Evolutionary conservation across 2,797 vertebrate species (phyloP).

Genomic region (Coilia nasus): DNA sequence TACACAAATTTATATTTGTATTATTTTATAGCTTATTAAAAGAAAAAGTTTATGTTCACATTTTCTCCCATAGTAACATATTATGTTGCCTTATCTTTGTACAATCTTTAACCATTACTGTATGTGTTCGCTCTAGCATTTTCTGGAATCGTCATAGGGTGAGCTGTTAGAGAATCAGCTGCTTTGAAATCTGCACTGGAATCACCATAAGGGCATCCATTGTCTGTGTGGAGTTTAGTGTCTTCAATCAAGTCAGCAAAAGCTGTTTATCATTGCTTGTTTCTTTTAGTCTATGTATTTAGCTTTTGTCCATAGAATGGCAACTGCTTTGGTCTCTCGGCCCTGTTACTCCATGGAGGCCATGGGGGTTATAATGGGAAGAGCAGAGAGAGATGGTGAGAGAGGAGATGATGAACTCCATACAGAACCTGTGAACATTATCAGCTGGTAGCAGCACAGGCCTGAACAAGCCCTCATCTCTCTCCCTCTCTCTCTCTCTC

Average conservation of each 20-base stretch:
- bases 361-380: background rate
- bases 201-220: no score
- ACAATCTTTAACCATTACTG: no score
- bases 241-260: background rate
- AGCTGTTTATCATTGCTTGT: background rate
- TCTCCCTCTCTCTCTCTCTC: background rate
- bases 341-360: background rate
- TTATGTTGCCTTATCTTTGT: no score
- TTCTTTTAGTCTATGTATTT: background rate
- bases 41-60: no score
- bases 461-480: background rate
- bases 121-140: no score
- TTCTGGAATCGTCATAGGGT: no score
- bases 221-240: background rate
- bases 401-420: background rate
- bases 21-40: no score
- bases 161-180: no score
- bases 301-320: background rate
- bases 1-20: no score
- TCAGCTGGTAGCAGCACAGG: background rate
- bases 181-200: background rate
- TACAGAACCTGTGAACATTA: background rate
- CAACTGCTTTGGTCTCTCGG: background rate
- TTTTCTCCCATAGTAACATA: no score
- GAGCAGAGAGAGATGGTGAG: background rate